Evolutionary conservation across 2,888 invertebrate species (phyloP).

Genomic region (Cheilosia pagana): DNA sequence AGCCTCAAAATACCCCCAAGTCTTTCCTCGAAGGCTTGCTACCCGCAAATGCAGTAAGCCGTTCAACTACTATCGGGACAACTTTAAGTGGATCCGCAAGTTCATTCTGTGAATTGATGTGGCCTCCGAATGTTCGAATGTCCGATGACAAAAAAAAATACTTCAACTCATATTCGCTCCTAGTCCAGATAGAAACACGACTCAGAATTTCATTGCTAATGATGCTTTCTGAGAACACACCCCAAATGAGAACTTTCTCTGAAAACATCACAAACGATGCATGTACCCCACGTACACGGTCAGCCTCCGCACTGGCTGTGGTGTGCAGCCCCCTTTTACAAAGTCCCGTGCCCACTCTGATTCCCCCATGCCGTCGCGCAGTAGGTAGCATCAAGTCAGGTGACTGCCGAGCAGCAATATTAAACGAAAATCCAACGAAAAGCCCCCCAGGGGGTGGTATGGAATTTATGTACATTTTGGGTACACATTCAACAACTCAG

Average conservation of each 20-base stretch:
- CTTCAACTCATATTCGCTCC: too few relatives aligned
- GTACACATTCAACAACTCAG: constrained; percentile 38
- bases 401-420: constrained; percentile 58
- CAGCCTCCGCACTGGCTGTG: background rate
- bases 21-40: too few relatives aligned
- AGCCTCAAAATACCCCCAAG: too few relatives aligned
- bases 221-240: background rate
- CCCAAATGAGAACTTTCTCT: background rate
- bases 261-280: background rate
- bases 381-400: constrained; percentile 43
- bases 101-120: background rate
- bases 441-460: constrained; percentile 40
- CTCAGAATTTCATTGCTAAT: background rate
- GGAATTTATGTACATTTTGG: constrained; percentile 49
- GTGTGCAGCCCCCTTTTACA: constrained; percentile 18
- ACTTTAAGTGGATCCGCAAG: background rate
- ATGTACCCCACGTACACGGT: constrained; percentile 1
- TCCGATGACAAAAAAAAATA: too few relatives aligned
- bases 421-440: constrained; percentile 42
- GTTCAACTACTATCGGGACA: background rate
- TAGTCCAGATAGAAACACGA: background rate
- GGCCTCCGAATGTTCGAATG: too few relatives aligned
- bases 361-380: constrained; percentile 8
- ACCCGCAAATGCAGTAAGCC: background rate
- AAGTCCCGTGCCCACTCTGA: background rate